These are phyloP conservation scores for Platorchestia sp. DNA, from an alignment of 1,140 invertebrate species.

Conservation along the genomic window DNA sequence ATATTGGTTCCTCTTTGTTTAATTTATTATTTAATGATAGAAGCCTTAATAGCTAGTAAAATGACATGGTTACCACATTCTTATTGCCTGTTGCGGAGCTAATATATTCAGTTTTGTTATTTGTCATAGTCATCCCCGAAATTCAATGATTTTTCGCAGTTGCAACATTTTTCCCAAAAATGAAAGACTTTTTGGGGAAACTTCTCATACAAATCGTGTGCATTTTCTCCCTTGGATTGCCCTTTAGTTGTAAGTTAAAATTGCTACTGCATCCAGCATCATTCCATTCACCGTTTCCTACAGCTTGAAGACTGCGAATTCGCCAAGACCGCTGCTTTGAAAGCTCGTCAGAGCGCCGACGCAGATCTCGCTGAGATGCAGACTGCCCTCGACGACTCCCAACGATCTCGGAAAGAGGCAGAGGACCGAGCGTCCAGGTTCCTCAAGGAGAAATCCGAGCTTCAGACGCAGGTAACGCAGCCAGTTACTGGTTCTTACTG, in stretches of 20 bases:
- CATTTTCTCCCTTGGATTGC: background rate
- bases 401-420: conserved; percentile 81
- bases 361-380: conserved; percentile 83
- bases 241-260: background rate
- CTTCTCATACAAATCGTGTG: background rate
- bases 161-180: no score
- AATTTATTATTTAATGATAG: background rate
- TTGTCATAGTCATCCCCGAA: no score
- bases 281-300: background rate
- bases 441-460: conserved; percentile 83
- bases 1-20: background rate
- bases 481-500: background rate
- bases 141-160: no score
- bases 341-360: conserved; percentile 86
- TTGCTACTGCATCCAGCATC: background rate
- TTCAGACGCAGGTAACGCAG: conserved; percentile 80
- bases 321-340: conserved; percentile 83
- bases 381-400: conserved; percentile 84
- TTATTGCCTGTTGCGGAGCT: no score
- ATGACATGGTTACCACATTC: no score
- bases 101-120: no score
- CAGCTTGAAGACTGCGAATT: conserved; percentile 92
- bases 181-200: background rate
- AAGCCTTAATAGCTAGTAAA: background rate
- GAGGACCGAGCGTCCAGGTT: conserved; percentile 83